These are phyloP conservation scores for Tetramorium bicarinatum DNA, from an alignment of 2,888 invertebrate genomes.

Conservation along the genomic window DNA sequence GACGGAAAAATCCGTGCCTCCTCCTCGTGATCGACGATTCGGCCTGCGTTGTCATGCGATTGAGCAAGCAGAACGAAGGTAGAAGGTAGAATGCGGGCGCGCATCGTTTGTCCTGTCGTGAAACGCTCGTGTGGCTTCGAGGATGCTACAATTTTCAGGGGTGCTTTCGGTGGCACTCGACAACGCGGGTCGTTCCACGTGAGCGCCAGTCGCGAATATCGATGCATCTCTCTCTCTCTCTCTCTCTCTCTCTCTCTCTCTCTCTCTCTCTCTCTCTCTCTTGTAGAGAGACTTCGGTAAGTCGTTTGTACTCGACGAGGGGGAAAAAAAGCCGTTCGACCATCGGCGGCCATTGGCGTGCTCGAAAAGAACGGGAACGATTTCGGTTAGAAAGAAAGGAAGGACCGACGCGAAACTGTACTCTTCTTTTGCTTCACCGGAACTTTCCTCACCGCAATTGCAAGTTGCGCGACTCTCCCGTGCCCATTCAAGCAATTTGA, in stretches of 20 bases:
- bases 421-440: constrained; percentile 59
- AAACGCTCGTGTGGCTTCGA: constrained; percentile 59
- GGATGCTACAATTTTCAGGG: constrained; percentile 72
- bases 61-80: constrained; percentile 66
- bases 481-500: constrained; percentile 70
- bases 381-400: constrained; percentile 62
- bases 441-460: constrained; percentile 70
- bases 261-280: neutral
- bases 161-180: constrained; percentile 60
- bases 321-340: constrained; percentile 56
- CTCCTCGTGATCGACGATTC: constrained; percentile 45
- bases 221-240: constrained; percentile 7
- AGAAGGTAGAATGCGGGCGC: constrained; percentile 60
- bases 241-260: neutral
- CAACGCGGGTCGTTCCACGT: constrained; percentile 65
- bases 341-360: constrained; percentile 68
- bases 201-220: constrained; percentile 63
- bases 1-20: constrained; percentile 28
- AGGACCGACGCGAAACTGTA: constrained; percentile 60
- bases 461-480: constrained; percentile 53
- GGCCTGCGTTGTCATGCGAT: constrained; percentile 54
- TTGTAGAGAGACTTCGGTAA: constrained; percentile 69
- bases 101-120: constrained; percentile 62
- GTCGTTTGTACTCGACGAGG: constrained; percentile 72
- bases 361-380: constrained; percentile 72